These are phyloP conservation scores for Lucifuga dentata DNA, from an alignment of 2,113 vertebrate genomes.

Conservation along the genomic window DNA sequence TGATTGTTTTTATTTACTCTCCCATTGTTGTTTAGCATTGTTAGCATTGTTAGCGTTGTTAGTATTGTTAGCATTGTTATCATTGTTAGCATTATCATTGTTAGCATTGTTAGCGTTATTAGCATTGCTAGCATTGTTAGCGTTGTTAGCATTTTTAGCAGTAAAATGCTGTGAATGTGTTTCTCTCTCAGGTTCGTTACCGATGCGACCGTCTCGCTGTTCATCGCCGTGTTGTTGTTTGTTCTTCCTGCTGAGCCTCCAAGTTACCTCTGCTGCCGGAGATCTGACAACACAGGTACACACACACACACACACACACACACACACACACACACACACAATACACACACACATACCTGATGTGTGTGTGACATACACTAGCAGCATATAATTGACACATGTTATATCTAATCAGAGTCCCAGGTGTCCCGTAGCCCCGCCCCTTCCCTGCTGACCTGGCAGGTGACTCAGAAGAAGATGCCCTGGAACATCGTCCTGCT, in stretches of 20 bases:
- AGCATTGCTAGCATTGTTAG: no score
- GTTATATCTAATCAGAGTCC: conserved; percentile 63
- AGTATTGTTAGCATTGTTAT: no score
- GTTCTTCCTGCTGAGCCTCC: conserved; percentile 89
- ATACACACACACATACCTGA: neutral
- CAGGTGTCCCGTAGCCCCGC: conserved; percentile 42
- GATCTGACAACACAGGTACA: conserved; percentile 69
- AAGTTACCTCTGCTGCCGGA: conserved; percentile 78
- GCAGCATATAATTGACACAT: neutral
- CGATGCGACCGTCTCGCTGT: conserved; percentile 88
- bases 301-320: conserved; percentile 2
- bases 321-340: conserved; percentile 11
- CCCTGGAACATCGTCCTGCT: conserved; percentile 95
- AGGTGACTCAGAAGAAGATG: conserved; percentile 90
- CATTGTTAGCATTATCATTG: no score
- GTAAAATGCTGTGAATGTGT: no score
- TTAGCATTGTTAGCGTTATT: no score
- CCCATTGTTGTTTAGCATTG: no score
- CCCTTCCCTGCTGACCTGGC: conserved; percentile 89
- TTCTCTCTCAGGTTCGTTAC: conserved; percentile 84
- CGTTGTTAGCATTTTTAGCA: no score
- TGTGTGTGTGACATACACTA: neutral
- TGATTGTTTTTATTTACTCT: no score
- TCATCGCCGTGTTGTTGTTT: conserved; percentile 88
- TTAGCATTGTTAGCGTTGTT: no score